Conservation (phyloP, 2,888 invertebrate species). For the Hirtodrosophila confusa region DNA sequence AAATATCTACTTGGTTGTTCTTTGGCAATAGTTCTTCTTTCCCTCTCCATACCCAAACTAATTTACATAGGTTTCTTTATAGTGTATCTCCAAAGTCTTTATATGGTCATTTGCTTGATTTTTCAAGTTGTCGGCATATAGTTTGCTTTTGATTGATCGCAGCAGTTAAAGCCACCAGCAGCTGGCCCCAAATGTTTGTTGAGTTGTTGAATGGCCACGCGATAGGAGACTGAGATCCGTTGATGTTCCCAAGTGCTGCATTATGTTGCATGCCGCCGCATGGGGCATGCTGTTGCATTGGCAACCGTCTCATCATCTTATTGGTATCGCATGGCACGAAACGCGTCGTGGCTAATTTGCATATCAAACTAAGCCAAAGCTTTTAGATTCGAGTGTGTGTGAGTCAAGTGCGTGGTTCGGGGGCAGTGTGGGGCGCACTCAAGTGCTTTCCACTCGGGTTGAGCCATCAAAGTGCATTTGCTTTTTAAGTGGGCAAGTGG, state of each 20-base stretch:
- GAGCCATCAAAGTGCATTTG: conserved; percentile 68
- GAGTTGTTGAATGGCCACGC: conserved; percentile 51
- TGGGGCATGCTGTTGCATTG: conserved; percentile 40
- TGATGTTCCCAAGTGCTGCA: conserved; percentile 6
- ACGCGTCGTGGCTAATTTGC: conserved; percentile 68
- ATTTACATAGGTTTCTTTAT: conserved; percentile 1
- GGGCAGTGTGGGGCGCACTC: no score
- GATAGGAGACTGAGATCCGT: conserved; percentile 33
- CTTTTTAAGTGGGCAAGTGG: conserved; percentile 33
- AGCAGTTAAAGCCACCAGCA: conserved; percentile 26
- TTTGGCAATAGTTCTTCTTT: no score
- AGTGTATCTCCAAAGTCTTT: conserved; percentile 24
- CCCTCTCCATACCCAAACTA: no score
- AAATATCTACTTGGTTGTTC: no score
- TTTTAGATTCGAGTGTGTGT: conserved; percentile 24
- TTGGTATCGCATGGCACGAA: conserved; percentile 38
- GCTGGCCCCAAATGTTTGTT: conserved; percentile 44
- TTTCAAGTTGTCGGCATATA: conserved; percentile 36
- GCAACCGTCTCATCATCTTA: conserved; percentile 11
- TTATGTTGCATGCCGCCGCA: conserved; percentile 3
- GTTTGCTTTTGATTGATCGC: conserved; percentile 60
- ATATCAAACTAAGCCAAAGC: conserved; percentile 66
- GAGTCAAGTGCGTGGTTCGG: conserved; percentile 8
- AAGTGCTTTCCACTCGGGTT: conserved; percentile 57
- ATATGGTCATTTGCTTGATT: conserved; percentile 7